These are phyloP conservation scores for Athalia circularis DNA, from an alignment of 2,888 invertebrate species.

Conservation along the genomic window DNA sequence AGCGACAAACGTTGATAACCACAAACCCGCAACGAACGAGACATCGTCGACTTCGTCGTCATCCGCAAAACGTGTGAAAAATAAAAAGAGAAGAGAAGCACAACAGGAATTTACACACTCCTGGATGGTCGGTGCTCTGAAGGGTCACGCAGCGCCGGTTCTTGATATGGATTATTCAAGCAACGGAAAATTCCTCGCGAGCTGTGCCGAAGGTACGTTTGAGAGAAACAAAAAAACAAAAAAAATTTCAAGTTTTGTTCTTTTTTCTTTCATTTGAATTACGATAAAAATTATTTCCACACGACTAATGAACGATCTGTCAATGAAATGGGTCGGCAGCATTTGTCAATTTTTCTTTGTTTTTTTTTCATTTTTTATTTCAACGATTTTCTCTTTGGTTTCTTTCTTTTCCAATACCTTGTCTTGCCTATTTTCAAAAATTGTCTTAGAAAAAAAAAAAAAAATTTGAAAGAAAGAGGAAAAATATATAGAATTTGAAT, in stretches of 20 bases:
- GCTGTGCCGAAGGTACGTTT: slow-evolving; percentile 88
- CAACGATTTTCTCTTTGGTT: neutral
- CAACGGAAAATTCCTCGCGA: slow-evolving; percentile 90
- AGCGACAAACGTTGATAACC: too few relatives aligned
- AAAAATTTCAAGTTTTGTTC: too few relatives aligned
- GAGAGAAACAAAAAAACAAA: too few relatives aligned
- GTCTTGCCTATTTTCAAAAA: neutral
- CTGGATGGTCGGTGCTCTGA: slow-evolving; percentile 88
- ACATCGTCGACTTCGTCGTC: neutral
- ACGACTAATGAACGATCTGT: too few relatives aligned
- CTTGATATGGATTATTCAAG: slow-evolving; percentile 87
- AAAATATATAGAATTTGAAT: too few relatives aligned
- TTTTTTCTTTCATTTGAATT: too few relatives aligned
- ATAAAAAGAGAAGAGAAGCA: slow-evolving; percentile 67
- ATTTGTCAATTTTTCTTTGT: neutral
- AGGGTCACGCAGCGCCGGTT: slow-evolving; percentile 87
- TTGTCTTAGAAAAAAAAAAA: too few relatives aligned
- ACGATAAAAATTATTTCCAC: too few relatives aligned
- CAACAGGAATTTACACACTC: slow-evolving; percentile 69
- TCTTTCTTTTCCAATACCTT: neutral
- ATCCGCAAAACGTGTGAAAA: slow-evolving; percentile 65
- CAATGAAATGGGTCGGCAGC: too few relatives aligned
- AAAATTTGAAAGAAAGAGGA: too few relatives aligned
- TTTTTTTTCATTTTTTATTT: neutral
- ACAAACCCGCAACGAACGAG: too few relatives aligned